phyloP scores from a whole-genome alignment of 2,113 vertebrate genomes.

The Mustelus asterias region DNA sequence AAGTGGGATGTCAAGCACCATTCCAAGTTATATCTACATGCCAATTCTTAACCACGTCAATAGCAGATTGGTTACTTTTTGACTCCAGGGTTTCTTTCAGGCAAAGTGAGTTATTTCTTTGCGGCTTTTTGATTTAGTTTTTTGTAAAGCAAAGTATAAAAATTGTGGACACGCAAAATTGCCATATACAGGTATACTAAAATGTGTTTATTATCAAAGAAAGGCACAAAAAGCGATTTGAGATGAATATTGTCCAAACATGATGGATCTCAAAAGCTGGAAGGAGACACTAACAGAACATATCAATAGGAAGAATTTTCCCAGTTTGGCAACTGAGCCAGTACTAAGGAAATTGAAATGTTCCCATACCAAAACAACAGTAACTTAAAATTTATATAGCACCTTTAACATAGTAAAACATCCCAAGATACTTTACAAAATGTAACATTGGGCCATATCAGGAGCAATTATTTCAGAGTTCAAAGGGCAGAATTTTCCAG shows the following conservation, averaged over 20 bases:
- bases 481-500: no score
- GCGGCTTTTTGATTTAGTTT: background rate
- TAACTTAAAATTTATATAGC: no score
- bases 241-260: background rate
- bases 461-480: no score
- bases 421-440: no score
- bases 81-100: background rate
- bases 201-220: background rate
- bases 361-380: background rate
- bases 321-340: background rate
- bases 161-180: background rate
- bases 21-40: background rate
- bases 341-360: background rate
- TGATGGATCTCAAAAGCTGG: background rate
- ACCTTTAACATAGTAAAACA: no score
- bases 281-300: background rate
- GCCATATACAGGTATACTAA: background rate
- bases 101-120: background rate
- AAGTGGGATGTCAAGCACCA: background rate
- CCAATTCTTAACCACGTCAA: background rate
- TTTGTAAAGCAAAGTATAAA: background rate
- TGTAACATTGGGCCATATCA: no score
- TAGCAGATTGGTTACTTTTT: background rate
- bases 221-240: background rate
- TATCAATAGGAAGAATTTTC: background rate